Percentiles rank a stretch among this genome's conserved stretches.
Evolutionary conservation across 2,113 vertebrate genomes (phyloP).

Genomic region (Semnornis frantzii): DNA sequence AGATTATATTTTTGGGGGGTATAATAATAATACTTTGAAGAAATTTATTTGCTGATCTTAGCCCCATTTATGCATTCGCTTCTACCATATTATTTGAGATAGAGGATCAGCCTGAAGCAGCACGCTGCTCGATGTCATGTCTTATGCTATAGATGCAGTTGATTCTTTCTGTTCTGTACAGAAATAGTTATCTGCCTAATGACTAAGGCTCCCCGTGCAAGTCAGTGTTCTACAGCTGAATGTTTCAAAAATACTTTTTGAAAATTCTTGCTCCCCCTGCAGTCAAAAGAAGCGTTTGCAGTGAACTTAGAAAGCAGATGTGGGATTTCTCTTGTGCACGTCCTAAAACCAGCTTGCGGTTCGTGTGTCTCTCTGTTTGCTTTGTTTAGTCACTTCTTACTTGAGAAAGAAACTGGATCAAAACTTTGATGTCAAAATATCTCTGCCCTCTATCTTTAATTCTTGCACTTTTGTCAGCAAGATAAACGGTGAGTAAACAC

Average conservation of each 20-base stretch:
- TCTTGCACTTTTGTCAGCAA: background rate
- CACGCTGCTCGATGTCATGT: background rate
- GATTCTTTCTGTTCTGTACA: background rate
- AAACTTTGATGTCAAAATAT: background rate
- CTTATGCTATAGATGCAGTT: background rate
- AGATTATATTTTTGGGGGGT: background rate
- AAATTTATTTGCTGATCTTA: background rate
- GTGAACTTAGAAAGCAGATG: background rate
- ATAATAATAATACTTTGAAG: background rate
- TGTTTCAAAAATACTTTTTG: background rate
- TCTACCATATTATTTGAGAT: background rate
- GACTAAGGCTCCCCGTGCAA: background rate
- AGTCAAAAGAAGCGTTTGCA: constrained; percentile 24
- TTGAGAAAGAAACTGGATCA: background rate
- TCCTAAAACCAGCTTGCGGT: background rate
- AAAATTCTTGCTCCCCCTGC: constrained; percentile 49
- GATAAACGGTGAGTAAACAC: background rate
- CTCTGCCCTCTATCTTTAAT: background rate
- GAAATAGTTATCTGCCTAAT: background rate
- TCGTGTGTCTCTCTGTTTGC: background rate
- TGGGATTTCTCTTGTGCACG: background rate
- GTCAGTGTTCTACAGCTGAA: background rate
- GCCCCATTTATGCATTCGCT: background rate
- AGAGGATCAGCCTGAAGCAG: background rate
- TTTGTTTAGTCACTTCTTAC: background rate